Evolutionary conservation across 2,113 vertebrate genomes (phyloP).

Genomic region (Pipa parva): DNA sequence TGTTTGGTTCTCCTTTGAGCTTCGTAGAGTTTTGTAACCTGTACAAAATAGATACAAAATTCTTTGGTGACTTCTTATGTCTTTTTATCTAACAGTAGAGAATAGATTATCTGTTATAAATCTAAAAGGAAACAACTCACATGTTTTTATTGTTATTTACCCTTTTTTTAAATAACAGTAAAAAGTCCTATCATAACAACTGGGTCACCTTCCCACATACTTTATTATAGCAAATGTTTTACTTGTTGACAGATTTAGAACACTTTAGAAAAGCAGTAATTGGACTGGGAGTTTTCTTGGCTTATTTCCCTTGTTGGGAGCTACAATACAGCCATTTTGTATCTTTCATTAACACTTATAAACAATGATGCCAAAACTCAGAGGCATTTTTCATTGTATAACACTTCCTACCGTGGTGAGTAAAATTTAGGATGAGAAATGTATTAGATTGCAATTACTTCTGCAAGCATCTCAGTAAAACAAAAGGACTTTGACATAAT

Average conservation of each 20-base stretch:
- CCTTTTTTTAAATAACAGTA: slow-evolving; percentile 40
- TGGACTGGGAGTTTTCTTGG: slow-evolving; percentile 57
- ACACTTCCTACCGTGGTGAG: background rate
- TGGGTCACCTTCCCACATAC: slow-evolving; percentile 43
- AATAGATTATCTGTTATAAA: no score
- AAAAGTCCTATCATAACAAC: slow-evolving; percentile 34
- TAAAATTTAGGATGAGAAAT: slow-evolving; percentile 15
- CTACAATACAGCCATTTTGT: slow-evolving; percentile 42
- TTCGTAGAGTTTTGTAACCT: no score
- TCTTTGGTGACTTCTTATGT: no score
- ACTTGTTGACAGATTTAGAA: slow-evolving; percentile 58
- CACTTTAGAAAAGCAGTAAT: slow-evolving; percentile 50
- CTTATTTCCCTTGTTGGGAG: slow-evolving; percentile 47
- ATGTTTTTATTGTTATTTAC: no score
- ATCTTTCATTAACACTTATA: slow-evolving; percentile 45
- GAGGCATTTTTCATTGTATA: background rate
- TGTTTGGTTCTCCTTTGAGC: no score
- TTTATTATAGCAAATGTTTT: slow-evolving; percentile 51
- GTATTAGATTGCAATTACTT: slow-evolving; percentile 3
- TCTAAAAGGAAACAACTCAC: no score
- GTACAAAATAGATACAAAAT: no score
- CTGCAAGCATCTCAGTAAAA: background rate
- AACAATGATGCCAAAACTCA: slow-evolving; percentile 16
- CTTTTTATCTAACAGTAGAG: no score
- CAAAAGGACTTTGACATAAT: background rate